phyloP scores from a whole-genome alignment of 2,888 invertebrate genomes.

The Dinocampus coccinellae region DNA sequence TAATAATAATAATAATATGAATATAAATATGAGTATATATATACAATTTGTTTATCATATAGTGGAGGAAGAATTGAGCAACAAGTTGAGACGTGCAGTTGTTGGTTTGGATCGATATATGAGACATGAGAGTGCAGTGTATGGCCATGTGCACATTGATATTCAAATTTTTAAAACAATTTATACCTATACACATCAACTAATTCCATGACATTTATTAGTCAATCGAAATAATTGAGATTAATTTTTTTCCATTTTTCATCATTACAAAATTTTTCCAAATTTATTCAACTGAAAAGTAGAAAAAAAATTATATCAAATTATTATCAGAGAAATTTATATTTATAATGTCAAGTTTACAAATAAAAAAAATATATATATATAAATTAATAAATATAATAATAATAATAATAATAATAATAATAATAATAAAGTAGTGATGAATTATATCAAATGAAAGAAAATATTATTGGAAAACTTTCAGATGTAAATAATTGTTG shows the following conservation, averaged over 20 bases:
- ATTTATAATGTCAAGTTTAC: too few species aligned
- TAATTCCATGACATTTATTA: too few species aligned
- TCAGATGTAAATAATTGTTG: neutral
- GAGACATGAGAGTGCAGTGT: neutral
- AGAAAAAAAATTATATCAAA: too few species aligned
- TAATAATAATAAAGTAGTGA: neutral
- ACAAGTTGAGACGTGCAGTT: conserved; percentile 24
- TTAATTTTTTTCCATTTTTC: too few species aligned
- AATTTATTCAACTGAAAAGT: too few species aligned
- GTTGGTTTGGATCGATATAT: conserved; percentile 7
- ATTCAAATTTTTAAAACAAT: neutral
- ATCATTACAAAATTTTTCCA: too few species aligned
- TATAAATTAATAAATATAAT: neutral
- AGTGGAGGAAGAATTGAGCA: conserved; percentile 20
- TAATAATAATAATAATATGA: neutral
- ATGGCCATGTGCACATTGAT: neutral
- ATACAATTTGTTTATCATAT: neutral
- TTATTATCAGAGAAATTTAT: too few species aligned
- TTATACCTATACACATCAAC: neutral
- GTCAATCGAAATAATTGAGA: too few species aligned
- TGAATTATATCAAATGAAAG: neutral
- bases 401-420: too few species aligned
- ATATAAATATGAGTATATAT: neutral
- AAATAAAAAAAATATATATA: too few species aligned
- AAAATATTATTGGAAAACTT: too few species aligned